Evolutionary conservation across 2,113 vertebrate species (phyloP).

Genomic region (Cryptotis parvus): DNA sequence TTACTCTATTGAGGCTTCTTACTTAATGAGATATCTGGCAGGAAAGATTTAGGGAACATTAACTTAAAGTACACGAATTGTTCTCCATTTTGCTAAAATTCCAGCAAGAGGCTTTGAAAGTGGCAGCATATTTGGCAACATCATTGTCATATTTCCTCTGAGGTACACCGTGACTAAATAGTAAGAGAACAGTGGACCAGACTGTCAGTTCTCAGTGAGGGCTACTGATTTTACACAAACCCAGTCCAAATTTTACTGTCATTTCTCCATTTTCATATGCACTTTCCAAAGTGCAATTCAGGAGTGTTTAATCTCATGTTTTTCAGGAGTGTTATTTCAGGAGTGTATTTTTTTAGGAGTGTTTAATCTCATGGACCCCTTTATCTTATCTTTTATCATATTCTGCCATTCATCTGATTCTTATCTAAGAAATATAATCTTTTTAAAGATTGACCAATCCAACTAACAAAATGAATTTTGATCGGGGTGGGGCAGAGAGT

Average conservation of each 20-base stretch:
- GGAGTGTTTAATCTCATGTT: too few species aligned
- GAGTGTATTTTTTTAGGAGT: too few species aligned
- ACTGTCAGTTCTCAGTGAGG: neutral
- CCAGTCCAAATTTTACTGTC: neutral
- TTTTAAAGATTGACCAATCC: neutral
- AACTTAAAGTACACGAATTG: conserved; percentile 52
- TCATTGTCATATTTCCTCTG: conserved; percentile 51
- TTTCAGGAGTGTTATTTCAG: too few species aligned
- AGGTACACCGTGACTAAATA: conserved; percentile 16
- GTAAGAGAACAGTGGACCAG: neutral
- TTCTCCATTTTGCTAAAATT: conserved; percentile 59
- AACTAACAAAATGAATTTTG: neutral
- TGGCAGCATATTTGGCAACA: conserved; percentile 47
- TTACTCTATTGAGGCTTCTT: conserved; percentile 23
- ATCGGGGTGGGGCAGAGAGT: too few species aligned
- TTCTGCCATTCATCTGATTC: neutral
- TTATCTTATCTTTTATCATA: neutral
- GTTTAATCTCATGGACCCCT: neutral
- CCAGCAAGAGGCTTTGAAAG: conserved; percentile 58
- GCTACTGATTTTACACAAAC: neutral
- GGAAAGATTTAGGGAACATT: conserved; percentile 49
- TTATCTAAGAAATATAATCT: neutral
- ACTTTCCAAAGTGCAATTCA: neutral
- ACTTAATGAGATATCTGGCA: conserved; percentile 56
- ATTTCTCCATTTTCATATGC: conserved; percentile 25